These are phyloP conservation scores for Hestina assimilis DNA, from an alignment of 1,140 invertebrate species.

Conservation along the genomic window DNA sequence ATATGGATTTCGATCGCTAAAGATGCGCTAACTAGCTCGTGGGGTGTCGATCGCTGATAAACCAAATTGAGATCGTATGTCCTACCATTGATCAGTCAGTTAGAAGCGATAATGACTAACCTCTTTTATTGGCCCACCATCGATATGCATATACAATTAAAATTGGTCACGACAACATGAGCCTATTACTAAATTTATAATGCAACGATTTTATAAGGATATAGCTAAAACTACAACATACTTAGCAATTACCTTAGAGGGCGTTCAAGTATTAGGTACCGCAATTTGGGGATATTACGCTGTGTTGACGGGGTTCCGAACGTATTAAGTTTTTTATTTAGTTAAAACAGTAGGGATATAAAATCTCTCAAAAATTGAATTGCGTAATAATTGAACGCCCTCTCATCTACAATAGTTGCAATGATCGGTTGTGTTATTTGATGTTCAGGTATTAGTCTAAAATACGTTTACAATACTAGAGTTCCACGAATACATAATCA, in stretches of 20 bases:
- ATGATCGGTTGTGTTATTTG: not conserved
- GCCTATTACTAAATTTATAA: slow-evolving; percentile 8
- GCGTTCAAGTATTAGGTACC: too few species aligned
- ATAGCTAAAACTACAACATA: too few species aligned
- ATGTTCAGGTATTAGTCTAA: not conserved
- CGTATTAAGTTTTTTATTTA: too few species aligned
- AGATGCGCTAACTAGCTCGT: slow-evolving; percentile 65
- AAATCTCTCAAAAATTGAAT: too few species aligned
- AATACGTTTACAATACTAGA: not conserved
- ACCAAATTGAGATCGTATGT: slow-evolving; percentile 67
- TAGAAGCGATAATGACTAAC: slow-evolving; percentile 56
- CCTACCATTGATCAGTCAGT: slow-evolving; percentile 68
- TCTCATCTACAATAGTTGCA: too few species aligned
- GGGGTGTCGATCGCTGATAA: slow-evolving; percentile 63
- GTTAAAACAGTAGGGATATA: too few species aligned
- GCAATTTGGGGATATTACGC: too few species aligned
- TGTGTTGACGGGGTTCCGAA: too few species aligned
- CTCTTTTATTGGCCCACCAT: slow-evolving; percentile 57
- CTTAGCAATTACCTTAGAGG: too few species aligned
- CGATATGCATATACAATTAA: slow-evolving; percentile 26
- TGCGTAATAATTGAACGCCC: too few species aligned
- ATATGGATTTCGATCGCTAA: slow-evolving; percentile 30
- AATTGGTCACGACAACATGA: slow-evolving; percentile 16
- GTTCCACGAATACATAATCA: slow-evolving; percentile 2
- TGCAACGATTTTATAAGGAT: slow-evolving; percentile 2